Evolutionary conservation across 2,797 vertebrate species (phyloP), one percentile per base, ranked within the genome.

Genomic region (Pipistrellus kuhlii): DNA sequence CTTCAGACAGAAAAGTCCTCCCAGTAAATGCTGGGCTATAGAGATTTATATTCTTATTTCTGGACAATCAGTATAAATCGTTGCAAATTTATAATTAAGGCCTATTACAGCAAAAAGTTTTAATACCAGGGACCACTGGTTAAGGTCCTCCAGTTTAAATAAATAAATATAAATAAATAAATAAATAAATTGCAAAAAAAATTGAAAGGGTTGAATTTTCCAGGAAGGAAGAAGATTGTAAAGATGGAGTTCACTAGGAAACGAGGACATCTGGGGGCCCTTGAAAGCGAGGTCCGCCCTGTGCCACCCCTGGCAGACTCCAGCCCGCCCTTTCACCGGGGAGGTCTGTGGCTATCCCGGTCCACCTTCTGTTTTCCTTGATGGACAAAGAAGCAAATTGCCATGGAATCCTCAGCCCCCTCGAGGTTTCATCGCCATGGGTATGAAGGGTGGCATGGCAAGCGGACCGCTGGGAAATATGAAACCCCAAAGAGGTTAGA

Each of bases 21-120:
- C 6, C n/a, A 88, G 91, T 46, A 95, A 97, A 95, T 82, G 13
- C 57, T 93, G 69, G 51, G 20, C 59, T 57, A n/a, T 69, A n/a
- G 8, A 57, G 32, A 71, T 95, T 93, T 95, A 51, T 85, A 92
- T 90, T 91, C 85, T 95, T 48, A 46, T 73, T 96, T 72, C 91
- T 88, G 75, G 82, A 80, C 13, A 96, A 85, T 95, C 89, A 91
- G 84, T 80, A 48, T 96, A 94, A 55, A n/a, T 89, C 83, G 81
- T 81, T 95, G 85, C 94, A 94, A 95, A 93, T 93, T 97, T 85
- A 93, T 90, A 96, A 97, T 96, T 94, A 97, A 96, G 83, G 97
- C 88, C 88, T 96, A 75, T 81, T 95, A 12, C 71, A 86, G 73
- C 75, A 93, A 53, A 96, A 95, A 55, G 59, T 51, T 71, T 48